phyloP scores from a whole-genome alignment of 2,797 vertebrate species.

The Platalea minor region DNA sequence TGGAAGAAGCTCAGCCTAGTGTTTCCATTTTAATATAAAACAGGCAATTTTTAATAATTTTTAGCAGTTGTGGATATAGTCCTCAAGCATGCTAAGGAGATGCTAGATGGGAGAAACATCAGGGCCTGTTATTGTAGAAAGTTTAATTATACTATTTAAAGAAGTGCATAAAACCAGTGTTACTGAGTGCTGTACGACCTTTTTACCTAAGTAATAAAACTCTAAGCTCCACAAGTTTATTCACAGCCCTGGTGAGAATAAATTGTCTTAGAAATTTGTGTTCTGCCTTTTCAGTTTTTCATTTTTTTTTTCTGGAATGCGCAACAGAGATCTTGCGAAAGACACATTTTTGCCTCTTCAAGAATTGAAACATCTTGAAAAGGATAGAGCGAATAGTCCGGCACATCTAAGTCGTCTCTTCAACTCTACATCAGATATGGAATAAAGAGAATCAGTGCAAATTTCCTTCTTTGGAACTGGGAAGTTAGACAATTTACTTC shows the following conservation, averaged over 20 bases:
- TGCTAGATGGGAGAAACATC: neutral
- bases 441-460: neutral
- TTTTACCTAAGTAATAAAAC: constrained; percentile 11
- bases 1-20: neutral
- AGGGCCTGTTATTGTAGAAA: neutral
- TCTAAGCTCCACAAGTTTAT: neutral
- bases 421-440: neutral
- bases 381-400: neutral
- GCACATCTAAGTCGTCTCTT: neutral
- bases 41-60: neutral
- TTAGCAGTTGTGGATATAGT: neutral
- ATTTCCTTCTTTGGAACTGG: neutral
- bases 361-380: neutral
- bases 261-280: neutral
- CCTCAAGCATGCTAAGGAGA: neutral
- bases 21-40: constrained; percentile 2
- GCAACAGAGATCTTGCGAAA: neutral
- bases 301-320: neutral
- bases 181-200: neutral
- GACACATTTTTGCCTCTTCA: neutral
- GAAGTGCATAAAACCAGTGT: neutral
- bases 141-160: constrained; percentile 20
- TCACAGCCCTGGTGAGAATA: neutral
- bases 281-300: neutral
- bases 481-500: neutral